Evolutionary conservation across 2,888 invertebrate species (phyloP).

Genomic region (Drosophila vallismaia): DNA sequence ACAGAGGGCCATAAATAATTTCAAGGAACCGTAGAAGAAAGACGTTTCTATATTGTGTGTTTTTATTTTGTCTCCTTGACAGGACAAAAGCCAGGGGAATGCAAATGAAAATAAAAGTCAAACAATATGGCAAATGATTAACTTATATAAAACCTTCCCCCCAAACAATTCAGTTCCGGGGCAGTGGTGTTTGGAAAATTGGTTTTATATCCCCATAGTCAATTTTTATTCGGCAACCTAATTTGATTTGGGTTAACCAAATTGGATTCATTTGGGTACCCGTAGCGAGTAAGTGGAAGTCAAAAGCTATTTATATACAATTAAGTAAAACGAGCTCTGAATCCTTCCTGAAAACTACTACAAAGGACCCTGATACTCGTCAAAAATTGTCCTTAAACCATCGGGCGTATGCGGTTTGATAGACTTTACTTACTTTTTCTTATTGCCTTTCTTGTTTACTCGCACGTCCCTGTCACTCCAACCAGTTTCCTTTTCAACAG

Average conservation of each 20-base stretch:
- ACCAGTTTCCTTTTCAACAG: constrained; percentile 9
- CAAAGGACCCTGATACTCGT: neutral
- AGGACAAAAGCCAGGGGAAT: constrained; percentile 8
- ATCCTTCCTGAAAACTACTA: neutral
- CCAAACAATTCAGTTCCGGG: constrained; percentile 6
- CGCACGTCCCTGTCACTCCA: constrained; percentile 13
- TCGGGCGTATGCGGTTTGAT: neutral
- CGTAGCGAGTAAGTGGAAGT: neutral
- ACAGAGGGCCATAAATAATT: constrained; percentile 61
- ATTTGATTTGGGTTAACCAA: constrained; percentile 45
- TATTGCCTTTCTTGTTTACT: constrained; percentile 17
- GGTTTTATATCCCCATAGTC: constrained; percentile 4
- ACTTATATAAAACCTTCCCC: constrained; percentile 56
- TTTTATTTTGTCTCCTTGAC: constrained; percentile 13
- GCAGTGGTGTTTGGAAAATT: constrained; percentile 7
- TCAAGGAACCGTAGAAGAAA: constrained; percentile 48
- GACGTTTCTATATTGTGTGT: constrained; percentile 23
- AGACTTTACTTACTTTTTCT: neutral
- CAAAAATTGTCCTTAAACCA: neutral
- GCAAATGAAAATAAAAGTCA: constrained; percentile 17
- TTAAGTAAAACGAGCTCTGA: neutral
- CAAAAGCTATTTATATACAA: neutral
- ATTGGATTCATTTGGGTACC: constrained; percentile 16
- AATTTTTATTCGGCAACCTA: constrained; percentile 17
- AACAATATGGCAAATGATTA: constrained; percentile 36